Evolutionary conservation across 2,888 invertebrate genomes (phyloP).

Genomic region (Conchocele bisecta): DNA sequence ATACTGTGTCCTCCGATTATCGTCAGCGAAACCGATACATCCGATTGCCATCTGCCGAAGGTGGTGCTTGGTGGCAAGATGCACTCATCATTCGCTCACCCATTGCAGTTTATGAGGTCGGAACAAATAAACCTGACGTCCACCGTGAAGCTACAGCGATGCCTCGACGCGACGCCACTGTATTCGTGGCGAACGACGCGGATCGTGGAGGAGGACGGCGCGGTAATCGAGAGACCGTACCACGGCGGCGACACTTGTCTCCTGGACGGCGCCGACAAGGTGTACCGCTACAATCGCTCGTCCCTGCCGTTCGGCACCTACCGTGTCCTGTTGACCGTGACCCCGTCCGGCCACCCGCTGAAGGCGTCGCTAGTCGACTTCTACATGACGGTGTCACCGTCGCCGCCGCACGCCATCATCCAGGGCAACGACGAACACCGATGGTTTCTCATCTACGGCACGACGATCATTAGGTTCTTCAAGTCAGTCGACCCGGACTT

Average conservation of each 20-base stretch:
- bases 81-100: conserved; percentile 30
- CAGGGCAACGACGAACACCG: conserved; percentile 65
- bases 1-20: conserved; percentile 74
- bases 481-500: conserved; percentile 74
- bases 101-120: conserved; percentile 63
- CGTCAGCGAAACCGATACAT: conserved; percentile 54
- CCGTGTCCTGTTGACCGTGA: conserved; percentile 69
- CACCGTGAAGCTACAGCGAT: conserved; percentile 53
- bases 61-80: conserved; percentile 32
- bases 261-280: conserved; percentile 54
- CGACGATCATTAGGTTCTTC: conserved; percentile 69
- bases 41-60: conserved; percentile 39
- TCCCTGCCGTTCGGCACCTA: conserved; percentile 72
- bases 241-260: conserved; percentile 61
- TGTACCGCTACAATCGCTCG: conserved; percentile 63
- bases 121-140: conserved; percentile 66
- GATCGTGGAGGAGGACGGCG: conserved; percentile 52
- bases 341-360: conserved; percentile 63
- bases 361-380: conserved; percentile 52
- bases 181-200: conserved; percentile 73
- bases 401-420: conserved; percentile 69
- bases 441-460: conserved; percentile 70
- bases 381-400: conserved; percentile 66
- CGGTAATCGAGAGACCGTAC: conserved; percentile 63
- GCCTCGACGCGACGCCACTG: conserved; percentile 37